These are phyloP conservation scores for Gavia stellata DNA, from an alignment of 2,113 vertebrate genomes.

Conservation along the genomic window DNA sequence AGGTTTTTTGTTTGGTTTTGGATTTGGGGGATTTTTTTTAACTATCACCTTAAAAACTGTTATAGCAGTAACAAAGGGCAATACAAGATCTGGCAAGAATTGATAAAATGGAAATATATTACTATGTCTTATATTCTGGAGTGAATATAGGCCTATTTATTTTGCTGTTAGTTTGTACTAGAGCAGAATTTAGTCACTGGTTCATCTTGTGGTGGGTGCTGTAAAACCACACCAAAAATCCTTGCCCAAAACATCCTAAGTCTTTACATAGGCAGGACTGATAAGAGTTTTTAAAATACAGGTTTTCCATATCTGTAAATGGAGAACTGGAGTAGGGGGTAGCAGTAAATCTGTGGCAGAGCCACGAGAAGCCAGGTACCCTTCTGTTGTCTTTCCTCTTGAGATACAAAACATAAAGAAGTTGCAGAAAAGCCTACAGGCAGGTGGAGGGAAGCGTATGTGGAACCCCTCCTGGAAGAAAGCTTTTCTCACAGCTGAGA, in stretches of 20 bases:
- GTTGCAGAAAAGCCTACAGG: background rate
- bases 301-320: background rate
- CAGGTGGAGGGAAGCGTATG: background rate
- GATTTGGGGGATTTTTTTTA: background rate
- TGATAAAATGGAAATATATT: background rate
- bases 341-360: background rate
- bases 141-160: background rate
- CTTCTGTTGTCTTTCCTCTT: background rate
- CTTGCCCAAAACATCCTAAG: background rate
- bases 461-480: background rate
- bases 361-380: background rate
- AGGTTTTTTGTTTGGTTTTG: too few species aligned
- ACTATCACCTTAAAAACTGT: background rate
- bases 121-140: background rate
- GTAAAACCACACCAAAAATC: background rate
- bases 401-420: background rate
- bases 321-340: background rate
- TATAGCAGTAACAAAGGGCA: background rate
- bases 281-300: background rate
- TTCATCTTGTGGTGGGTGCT: background rate
- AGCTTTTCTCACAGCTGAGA: background rate
- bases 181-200: background rate
- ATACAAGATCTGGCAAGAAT: background rate
- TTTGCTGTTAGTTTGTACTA: background rate
- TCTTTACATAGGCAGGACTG: background rate